Conservation (phyloP, 2,113 vertebrate genomes). For the Carlito syrichta region DNA sequence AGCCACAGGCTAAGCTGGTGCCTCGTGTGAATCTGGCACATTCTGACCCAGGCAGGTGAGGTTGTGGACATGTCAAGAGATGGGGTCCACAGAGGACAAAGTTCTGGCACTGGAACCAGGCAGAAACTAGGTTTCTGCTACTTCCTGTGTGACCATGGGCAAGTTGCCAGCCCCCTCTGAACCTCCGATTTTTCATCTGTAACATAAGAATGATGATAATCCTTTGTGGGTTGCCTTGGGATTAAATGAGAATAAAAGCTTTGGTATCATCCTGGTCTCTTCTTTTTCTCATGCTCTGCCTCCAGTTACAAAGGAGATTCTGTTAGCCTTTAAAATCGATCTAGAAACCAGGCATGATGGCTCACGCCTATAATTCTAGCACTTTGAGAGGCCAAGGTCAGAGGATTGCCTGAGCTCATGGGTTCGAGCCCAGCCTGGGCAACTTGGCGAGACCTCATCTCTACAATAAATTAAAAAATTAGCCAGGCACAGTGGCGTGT, state of each 20-base stretch:
- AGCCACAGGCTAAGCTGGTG: neutral
- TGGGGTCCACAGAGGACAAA: neutral
- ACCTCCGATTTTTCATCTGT: neutral
- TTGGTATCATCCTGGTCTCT: neutral
- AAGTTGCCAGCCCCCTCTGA: neutral
- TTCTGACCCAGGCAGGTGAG: neutral
- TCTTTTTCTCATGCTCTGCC: neutral
- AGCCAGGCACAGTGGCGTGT: too few relatives aligned
- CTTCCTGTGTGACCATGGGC: neutral
- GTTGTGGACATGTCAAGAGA: fast-evolving
- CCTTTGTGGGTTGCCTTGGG: neutral
- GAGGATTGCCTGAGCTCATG: too few relatives aligned
- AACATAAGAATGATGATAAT: neutral
- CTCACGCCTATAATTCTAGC: too few relatives aligned
- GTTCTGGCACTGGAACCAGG: neutral
- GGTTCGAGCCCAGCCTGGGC: too few relatives aligned
- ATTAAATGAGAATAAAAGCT: neutral
- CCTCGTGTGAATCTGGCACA: fast-evolving
- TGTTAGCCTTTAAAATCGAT: neutral
- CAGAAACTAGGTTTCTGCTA: neutral
- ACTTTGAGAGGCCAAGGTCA: too few relatives aligned
- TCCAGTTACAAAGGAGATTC: neutral
- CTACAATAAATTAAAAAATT: too few relatives aligned
- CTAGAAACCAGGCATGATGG: too few relatives aligned
- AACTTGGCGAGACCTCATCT: too few relatives aligned